Evolutionary conservation across 2,888 invertebrate species (phyloP).

Genomic region (Netelia melanura): DNA sequence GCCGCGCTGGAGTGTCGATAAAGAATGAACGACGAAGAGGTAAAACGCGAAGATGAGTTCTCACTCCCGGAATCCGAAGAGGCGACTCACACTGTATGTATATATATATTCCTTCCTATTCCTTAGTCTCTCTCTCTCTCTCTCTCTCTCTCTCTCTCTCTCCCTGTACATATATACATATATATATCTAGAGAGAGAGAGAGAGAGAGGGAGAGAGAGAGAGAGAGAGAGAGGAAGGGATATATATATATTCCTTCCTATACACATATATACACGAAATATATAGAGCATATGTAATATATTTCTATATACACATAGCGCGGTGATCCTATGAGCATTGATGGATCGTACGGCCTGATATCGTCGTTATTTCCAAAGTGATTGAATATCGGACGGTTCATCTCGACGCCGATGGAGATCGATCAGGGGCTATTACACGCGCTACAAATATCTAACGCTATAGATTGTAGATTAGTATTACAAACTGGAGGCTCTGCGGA

Average conservation of each 20-base stretch:
- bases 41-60: slow-evolving; percentile 25
- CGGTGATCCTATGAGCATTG: slow-evolving; percentile 72
- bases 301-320: slow-evolving; percentile 11
- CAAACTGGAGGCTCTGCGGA: background rate
- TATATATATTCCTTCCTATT: too few species aligned
- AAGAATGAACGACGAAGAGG: slow-evolving; percentile 19
- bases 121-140: too few species aligned
- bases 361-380: slow-evolving; percentile 77
- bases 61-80: slow-evolving; percentile 31
- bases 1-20: background rate
- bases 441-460: slow-evolving; percentile 76
- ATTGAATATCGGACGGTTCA: slow-evolving; percentile 81
- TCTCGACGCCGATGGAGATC: slow-evolving; percentile 80
- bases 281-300: slow-evolving; percentile 17
- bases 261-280: background rate
- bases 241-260: too few species aligned
- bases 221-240: too few species aligned
- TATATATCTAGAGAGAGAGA: background rate
- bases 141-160: too few species aligned
- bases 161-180: slow-evolving; percentile 5
- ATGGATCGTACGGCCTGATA: slow-evolving; percentile 79
- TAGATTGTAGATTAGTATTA: slow-evolving; percentile 72
- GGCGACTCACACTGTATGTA: slow-evolving; percentile 6
- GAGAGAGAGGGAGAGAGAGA: too few species aligned
- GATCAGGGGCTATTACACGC: slow-evolving; percentile 78